Percentiles rank a stretch among this genome's conserved stretches.
Conservation (phyloP, 2,113 vertebrate species). For the Morphnarchus princeps region DNA sequence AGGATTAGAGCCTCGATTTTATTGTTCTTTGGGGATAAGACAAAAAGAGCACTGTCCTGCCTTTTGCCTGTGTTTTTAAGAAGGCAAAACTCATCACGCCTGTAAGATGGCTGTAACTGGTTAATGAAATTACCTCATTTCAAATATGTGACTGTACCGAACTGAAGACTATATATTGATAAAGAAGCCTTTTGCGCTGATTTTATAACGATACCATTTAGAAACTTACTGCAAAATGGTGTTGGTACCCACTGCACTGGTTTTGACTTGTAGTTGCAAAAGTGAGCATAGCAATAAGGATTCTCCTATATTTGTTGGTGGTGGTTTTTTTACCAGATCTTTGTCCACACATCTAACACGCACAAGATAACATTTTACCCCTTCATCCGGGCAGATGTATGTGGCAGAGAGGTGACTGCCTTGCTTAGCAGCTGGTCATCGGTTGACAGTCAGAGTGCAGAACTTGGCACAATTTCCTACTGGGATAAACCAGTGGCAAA, state of each 20-base stretch:
- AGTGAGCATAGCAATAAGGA: background rate
- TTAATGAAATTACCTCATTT: background rate
- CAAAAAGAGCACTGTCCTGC: background rate
- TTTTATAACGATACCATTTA: background rate
- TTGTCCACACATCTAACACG: background rate
- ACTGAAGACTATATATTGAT: background rate
- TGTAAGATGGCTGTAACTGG: rapidly evolving
- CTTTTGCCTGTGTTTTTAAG: background rate
- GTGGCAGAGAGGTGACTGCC: background rate
- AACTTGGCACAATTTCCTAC: background rate
- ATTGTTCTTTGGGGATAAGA: background rate
- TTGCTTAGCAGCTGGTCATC: background rate
- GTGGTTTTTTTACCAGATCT: background rate
- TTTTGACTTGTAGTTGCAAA: background rate
- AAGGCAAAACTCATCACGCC: background rate
- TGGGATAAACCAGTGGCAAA: background rate
- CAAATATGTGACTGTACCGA: background rate
- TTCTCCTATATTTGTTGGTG: background rate
- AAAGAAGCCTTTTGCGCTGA: background rate
- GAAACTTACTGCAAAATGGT: background rate
- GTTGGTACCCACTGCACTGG: background rate
- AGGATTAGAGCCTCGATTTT: background rate
- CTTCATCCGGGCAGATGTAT: background rate
- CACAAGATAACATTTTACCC: background rate
- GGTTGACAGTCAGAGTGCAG: background rate